Evolutionary conservation across 2,888 invertebrate species (phyloP).

Genomic region (Leistus spinibarbis): DNA sequence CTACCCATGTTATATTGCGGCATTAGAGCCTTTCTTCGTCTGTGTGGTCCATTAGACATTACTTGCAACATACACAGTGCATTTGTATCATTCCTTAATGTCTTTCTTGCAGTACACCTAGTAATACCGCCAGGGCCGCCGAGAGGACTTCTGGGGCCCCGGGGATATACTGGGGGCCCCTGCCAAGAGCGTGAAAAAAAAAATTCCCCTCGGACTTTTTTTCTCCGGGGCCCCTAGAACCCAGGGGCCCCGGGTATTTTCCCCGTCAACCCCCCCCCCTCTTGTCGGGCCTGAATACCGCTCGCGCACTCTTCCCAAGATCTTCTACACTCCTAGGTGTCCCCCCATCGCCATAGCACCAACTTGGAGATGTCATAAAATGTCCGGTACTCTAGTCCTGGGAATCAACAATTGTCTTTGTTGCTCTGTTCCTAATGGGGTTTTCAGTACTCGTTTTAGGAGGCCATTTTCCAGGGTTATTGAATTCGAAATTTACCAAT

Average conservation of each 20-base stretch:
- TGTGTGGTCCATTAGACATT: constrained; percentile 42
- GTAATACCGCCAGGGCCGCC: too few species aligned
- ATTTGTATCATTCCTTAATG: constrained; percentile 43
- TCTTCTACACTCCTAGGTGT: constrained; percentile 46
- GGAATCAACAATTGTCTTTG: constrained; percentile 35
- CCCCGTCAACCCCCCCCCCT: too few species aligned
- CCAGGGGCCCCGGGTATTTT: too few species aligned
- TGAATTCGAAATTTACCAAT: neutral
- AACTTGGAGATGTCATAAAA: too few species aligned
- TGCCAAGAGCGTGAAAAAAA: too few species aligned
- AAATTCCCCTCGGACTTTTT: too few species aligned
- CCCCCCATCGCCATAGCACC: too few species aligned
- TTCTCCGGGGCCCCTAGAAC: too few species aligned
- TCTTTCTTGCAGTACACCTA: constrained; percentile 41
- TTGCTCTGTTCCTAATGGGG: neutral
- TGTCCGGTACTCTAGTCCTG: too few species aligned
- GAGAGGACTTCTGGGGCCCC: too few species aligned
- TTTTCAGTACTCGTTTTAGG: neutral
- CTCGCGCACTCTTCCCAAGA: constrained; percentile 42
- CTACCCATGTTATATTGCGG: constrained; percentile 43
- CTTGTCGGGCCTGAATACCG: too few species aligned
- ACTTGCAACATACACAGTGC: constrained; percentile 39
- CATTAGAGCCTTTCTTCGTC: constrained; percentile 39
- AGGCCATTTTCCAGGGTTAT: neutral
- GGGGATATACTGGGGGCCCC: too few species aligned